These are phyloP conservation scores for Kryptolebias marmoratus DNA, from an alignment of 2,113 vertebrate genomes.

Conservation along the genomic window DNA sequence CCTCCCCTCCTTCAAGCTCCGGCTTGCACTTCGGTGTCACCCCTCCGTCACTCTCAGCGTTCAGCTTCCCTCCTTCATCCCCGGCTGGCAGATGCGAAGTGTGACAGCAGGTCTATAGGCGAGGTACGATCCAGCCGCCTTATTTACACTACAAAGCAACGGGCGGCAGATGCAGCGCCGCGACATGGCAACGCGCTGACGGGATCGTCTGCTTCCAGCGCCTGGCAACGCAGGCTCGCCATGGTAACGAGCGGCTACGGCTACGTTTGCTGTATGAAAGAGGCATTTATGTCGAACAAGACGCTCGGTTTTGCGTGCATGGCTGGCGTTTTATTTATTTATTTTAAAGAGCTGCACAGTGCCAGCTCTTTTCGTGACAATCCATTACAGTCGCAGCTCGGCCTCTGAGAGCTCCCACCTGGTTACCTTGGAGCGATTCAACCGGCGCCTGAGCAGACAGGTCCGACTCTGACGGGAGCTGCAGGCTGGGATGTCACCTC, in stretches of 20 bases:
- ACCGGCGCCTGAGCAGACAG: constrained; percentile 14
- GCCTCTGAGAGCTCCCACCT: constrained; percentile 52
- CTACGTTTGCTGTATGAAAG: constrained; percentile 47
- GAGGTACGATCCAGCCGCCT: constrained; percentile 51
- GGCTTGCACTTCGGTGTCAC: constrained; percentile 42
- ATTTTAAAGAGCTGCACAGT: constrained; percentile 13
- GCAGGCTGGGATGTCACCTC: neutral
- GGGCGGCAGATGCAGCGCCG: constrained; percentile 39
- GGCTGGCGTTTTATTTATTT: constrained; percentile 11
- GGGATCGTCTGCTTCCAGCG: constrained; percentile 60
- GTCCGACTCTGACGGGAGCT: constrained; percentile 20
- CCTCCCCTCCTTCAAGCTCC: constrained; percentile 34
- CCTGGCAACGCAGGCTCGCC: constrained; percentile 59
- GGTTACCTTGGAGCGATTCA: constrained; percentile 48
- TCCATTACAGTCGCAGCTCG: constrained; percentile 58
- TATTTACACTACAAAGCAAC: constrained; percentile 75
- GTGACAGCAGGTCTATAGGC: constrained; percentile 57
- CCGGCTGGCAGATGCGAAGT: constrained; percentile 45
- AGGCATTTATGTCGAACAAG: constrained; percentile 44
- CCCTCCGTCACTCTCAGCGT: constrained; percentile 36
- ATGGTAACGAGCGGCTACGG: constrained; percentile 67
- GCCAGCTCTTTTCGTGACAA: constrained; percentile 34
- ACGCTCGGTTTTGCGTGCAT: constrained; percentile 32
- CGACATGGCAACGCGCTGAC: constrained; percentile 65
- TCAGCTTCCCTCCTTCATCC: constrained; percentile 1